These are phyloP conservation scores for Conomelus anceps DNA, from an alignment of 2,888 invertebrate genomes.

Conservation along the genomic window DNA sequence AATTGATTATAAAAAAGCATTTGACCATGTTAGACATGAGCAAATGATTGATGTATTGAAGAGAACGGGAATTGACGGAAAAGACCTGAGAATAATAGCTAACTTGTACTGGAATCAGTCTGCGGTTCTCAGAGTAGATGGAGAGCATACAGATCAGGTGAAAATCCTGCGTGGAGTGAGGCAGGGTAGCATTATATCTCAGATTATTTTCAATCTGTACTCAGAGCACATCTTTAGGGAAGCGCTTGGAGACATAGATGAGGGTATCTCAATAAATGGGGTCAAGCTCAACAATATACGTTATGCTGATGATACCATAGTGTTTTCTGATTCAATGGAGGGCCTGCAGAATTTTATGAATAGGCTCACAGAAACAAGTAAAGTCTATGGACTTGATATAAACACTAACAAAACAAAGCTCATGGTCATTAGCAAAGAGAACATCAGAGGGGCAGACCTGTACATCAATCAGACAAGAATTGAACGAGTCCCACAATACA, in stretches of 20 bases:
- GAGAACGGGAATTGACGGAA: constrained; percentile 17
- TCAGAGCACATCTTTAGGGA: constrained; percentile 24
- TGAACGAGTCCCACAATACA: constrained; percentile 6
- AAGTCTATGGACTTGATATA: neutral
- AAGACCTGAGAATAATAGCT: constrained; percentile 22
- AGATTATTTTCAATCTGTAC: constrained; percentile 23
- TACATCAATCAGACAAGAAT: neutral
- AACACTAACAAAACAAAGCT: too few species aligned
- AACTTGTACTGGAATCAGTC: constrained; percentile 24
- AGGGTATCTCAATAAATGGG: constrained; percentile 17
- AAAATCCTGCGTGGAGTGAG: constrained; percentile 15
- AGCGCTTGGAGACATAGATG: constrained; percentile 17
- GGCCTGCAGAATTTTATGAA: constrained; percentile 17
- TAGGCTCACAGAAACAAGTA: constrained; percentile 4
- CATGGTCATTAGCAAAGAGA: constrained; percentile 16
- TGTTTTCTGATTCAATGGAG: constrained; percentile 10
- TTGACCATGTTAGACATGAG: constrained; percentile 28
- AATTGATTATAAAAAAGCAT: constrained; percentile 33
- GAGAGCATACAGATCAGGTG: constrained; percentile 17
- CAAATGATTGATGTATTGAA: constrained; percentile 28
- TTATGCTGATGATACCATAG: constrained; percentile 19
- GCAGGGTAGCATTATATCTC: constrained; percentile 23
- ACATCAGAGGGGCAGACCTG: neutral
- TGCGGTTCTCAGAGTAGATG: constrained; percentile 18
- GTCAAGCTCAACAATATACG: constrained; percentile 18